Conservation (phyloP, 1,140 invertebrate species). For the Macrotrachela quadricornifera region DNA sequence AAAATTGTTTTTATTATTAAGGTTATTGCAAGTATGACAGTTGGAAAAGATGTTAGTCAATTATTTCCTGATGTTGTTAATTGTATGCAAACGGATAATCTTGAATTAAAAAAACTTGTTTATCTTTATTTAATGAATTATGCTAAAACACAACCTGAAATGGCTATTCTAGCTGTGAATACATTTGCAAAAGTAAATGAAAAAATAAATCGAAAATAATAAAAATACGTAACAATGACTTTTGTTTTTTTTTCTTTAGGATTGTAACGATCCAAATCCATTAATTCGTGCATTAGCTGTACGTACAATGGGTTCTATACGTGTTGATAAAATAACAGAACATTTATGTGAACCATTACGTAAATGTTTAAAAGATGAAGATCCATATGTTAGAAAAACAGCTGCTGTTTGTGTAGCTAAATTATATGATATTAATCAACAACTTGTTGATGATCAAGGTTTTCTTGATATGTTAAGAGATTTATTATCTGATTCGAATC, state of each 20-base stretch:
- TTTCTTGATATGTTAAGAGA: constrained; percentile 92
- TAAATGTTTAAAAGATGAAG: constrained; percentile 87
- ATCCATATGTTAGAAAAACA: constrained; percentile 96
- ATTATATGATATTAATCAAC: constrained; percentile 91
- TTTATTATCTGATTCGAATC: constrained; percentile 90
- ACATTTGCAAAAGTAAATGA: constrained; percentile 68
- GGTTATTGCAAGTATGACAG: constrained; percentile 92
- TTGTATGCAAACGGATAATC: constrained; percentile 99
- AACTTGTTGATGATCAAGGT: constrained; percentile 89
- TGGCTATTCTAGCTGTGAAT: constrained; percentile 99
- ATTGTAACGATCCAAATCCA: constrained; percentile 98
- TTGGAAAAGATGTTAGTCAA: constrained; percentile 60
- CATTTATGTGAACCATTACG: constrained; percentile 93
- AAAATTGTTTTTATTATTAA: no score
- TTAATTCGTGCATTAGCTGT: constrained; percentile 92
- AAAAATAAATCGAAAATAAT: not conserved
- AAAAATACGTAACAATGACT: no score
- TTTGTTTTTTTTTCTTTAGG: no score
- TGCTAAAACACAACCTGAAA: constrained; percentile 97
- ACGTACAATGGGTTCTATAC: constrained; percentile 96
- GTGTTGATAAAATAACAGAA: constrained; percentile 99
- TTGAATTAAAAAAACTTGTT: constrained; percentile 95
- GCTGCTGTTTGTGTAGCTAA: constrained; percentile 98
- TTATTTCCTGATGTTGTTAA: constrained; percentile 97
- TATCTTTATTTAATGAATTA: constrained; percentile 99